Percentiles rank a stretch among this genome's conserved stretches.
Evolutionary conservation across 2,888 invertebrate genomes (phyloP).

Genomic region (Erebia epiphron): DNA sequence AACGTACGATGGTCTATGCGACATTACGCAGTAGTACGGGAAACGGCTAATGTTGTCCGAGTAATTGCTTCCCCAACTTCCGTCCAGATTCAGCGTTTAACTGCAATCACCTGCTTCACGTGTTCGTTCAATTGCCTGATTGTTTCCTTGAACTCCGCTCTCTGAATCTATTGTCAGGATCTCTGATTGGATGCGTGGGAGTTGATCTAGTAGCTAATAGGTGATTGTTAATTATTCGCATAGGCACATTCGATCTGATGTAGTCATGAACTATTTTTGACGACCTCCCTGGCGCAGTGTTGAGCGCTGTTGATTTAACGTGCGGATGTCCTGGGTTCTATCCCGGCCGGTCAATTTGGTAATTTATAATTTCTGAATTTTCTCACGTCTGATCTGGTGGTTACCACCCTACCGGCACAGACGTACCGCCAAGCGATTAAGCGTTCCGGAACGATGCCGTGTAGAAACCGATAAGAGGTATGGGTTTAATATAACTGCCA

Average conservation of each 20-base stretch:
- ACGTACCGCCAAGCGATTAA: too few species aligned
- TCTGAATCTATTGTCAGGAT: constrained; percentile 47
- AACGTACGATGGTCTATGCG: neutral
- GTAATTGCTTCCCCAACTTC: constrained; percentile 29
- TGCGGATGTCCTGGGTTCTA: too few species aligned
- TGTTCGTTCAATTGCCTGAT: constrained; percentile 63
- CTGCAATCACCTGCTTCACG: constrained; percentile 52
- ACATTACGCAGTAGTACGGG: constrained; percentile 19
- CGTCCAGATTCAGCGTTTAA: constrained; percentile 32
- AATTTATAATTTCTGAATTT: too few species aligned
- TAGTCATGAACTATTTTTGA: too few species aligned
- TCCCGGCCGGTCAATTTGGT: too few species aligned
- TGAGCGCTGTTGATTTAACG: too few species aligned
- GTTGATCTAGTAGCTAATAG: constrained; percentile 36
- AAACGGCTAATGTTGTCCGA: constrained; percentile 23
- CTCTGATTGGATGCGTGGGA: constrained; percentile 53
- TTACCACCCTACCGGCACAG: too few species aligned
- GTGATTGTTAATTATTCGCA: constrained; percentile 46
- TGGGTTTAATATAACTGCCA: too few species aligned
- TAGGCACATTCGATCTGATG: neutral
- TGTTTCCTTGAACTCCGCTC: constrained; percentile 58
- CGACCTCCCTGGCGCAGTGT: too few species aligned
- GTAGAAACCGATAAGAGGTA: too few species aligned
- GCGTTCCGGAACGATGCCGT: too few species aligned
- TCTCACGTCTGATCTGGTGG: too few species aligned